Conservation (phyloP, 2,113 vertebrate species). For the Ellobius talpinus region DNA sequence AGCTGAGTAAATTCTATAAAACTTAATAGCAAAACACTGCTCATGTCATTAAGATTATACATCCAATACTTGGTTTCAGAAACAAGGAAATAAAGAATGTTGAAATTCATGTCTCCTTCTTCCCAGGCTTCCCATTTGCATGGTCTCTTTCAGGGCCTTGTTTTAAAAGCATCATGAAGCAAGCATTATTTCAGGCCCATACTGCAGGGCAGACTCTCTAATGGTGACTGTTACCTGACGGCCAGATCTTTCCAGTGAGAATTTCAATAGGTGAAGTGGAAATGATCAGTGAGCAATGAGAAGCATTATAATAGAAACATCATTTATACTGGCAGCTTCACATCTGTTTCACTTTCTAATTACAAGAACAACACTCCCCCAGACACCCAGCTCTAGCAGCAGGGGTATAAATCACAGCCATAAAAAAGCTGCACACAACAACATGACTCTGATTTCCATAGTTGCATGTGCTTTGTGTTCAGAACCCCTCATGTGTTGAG, state of each 20-base stretch:
- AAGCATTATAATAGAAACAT: slow-evolving; percentile 61
- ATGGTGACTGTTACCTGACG: slow-evolving; percentile 41
- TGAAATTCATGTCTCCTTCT: slow-evolving; percentile 3
- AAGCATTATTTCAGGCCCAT: background rate
- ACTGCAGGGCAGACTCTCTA: background rate
- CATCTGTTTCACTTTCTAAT: slow-evolving; percentile 79
- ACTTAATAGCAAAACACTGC: background rate
- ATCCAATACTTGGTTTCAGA: background rate
- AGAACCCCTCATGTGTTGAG: background rate
- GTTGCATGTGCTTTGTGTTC: slow-evolving; percentile 34
- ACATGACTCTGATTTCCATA: slow-evolving; percentile 22
- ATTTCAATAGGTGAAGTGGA: slow-evolving; percentile 59
- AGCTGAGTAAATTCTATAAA: slow-evolving; percentile 35
- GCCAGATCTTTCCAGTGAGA: slow-evolving; percentile 31
- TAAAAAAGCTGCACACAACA: slow-evolving; percentile 39
- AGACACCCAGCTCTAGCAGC: slow-evolving; percentile 46
- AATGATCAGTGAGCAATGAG: slow-evolving; percentile 63
- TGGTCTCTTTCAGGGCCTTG: background rate
- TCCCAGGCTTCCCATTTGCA: background rate
- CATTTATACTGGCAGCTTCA: slow-evolving; percentile 64
- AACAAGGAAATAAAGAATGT: background rate
- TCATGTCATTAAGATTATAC: background rate
- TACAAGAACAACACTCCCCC: slow-evolving; percentile 66
- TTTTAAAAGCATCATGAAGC: slow-evolving; percentile 27
- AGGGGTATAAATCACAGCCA: slow-evolving; percentile 69